Evolutionary conservation across 2,797 vertebrate genomes (phyloP).

Genomic region (Buceros bicornis): DNA sequence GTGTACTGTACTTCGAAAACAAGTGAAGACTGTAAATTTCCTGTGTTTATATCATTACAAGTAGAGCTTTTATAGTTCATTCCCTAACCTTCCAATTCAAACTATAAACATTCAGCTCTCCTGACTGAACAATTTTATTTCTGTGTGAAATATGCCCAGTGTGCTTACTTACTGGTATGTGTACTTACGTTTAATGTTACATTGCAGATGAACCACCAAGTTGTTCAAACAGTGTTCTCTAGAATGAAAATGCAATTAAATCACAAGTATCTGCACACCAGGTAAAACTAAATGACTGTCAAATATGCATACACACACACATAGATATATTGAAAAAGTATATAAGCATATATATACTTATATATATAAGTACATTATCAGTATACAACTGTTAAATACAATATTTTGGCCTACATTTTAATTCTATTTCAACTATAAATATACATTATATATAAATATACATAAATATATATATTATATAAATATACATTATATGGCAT

Average conservation of each 20-base stretch:
- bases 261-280: not conserved
- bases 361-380: not conserved
- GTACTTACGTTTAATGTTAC: slow-evolving; percentile 86
- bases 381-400: not conserved
- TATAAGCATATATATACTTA: not conserved
- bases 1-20: not conserved
- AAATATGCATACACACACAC: not conserved
- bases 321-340: not conserved
- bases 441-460: not conserved
- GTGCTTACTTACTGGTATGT: not conserved
- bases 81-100: slow-evolving; percentile 15
- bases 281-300: not conserved
- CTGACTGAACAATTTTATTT: not conserved
- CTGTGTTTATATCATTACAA: not conserved
- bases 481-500: not conserved
- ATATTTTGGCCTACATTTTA: not conserved
- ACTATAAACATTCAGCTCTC: not conserved
- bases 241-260: slow-evolving; percentile 67
- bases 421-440: not conserved
- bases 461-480: too few species aligned
- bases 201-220: slow-evolving; percentile 82
- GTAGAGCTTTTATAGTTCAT: not conserved
- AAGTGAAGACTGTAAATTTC: not conserved
- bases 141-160: not conserved
- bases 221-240: slow-evolving; percentile 84